Base-by-base conservation (phyloP, 2,797 vertebrate genomes). In the Scolopax bukidnonensis region DNA sequence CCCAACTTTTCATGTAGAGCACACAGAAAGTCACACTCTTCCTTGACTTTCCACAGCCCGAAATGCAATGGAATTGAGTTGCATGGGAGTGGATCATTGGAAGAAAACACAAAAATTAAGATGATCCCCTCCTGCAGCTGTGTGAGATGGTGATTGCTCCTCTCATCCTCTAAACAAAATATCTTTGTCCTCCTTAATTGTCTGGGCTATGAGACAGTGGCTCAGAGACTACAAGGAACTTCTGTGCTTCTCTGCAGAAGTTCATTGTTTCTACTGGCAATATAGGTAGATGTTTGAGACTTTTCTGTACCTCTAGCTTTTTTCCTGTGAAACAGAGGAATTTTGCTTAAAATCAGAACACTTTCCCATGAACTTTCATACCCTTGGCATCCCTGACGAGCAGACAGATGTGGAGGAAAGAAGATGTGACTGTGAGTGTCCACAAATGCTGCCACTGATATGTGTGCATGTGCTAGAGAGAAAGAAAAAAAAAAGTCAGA, bases 1-100 rank as follows among this genome's bases (percentile, higher is more conserved):
- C 23, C 28, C 63, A 64, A 36, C 16, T 15, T 53, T 48, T 64
- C 25, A 17, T 1, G 1, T 1, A 9, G 7, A 64, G 2, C 24
- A 20, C 5, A 10, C 4, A 27, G 30, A 45, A 65, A 65, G 12
- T 38, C 41, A 23, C 19, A 11, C 0, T 0, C 13, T 41, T 74
- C 6, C 2, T 23, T 0, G 0, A 10, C 28, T 32, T 86, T 74
- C 23, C 63, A 18, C 18, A 82, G 38, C 6, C n/a, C 15, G 11
- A 14, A 14, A 8, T 30, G 27, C 16, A 27, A 7, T 3, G 16
- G 43, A 50, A 11, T 7, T 67, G 24, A 15, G 19, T 24, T 69
- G 11, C 13, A 11, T 5, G 8, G 45, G 6, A 41, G 15, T 25
- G 19, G 47, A 20, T 60, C 15, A 23, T 18, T 2, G 3, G 16